Conservation (phyloP, 2,113 vertebrate genomes). For the Psittacula cyanocephala region DNA sequence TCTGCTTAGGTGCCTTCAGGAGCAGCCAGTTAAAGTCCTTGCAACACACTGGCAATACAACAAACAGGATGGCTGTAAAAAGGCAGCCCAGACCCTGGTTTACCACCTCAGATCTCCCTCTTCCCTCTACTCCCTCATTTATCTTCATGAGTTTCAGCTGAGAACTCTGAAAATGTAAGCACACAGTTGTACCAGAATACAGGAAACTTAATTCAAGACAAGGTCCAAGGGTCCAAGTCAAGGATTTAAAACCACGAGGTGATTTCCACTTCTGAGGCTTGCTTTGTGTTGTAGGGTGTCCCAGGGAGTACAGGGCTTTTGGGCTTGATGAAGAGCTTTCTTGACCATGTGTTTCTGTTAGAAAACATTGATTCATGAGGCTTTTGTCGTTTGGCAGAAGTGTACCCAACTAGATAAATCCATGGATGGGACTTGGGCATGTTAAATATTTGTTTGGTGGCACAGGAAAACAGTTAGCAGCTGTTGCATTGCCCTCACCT, state of each 20-base stretch:
- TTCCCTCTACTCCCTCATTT: background rate
- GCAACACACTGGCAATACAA: background rate
- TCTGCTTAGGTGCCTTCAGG: background rate
- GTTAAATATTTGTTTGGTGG: background rate
- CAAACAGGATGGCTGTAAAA: background rate
- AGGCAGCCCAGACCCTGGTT: background rate
- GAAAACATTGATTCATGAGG: background rate
- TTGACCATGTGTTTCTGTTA: background rate
- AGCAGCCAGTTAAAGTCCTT: background rate
- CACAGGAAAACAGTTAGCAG: background rate
- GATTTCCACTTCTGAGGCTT: background rate
- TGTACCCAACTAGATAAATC: background rate
- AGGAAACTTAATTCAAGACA: background rate
- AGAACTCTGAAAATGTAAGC: background rate
- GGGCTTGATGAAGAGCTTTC: background rate
- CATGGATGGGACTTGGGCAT: accelerated
- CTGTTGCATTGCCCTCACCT: background rate
- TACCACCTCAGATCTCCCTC: background rate
- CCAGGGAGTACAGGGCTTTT: background rate
- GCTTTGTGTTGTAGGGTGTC: background rate
- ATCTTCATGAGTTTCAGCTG: background rate
- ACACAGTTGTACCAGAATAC: background rate
- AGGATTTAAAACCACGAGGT: background rate
- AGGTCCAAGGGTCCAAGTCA: background rate
- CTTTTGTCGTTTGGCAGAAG: background rate